Evolutionary conservation across 2,797 vertebrate genomes (phyloP), one percentile per base, ranked within the genome.

Genomic region (Alectoris magna): DNA sequence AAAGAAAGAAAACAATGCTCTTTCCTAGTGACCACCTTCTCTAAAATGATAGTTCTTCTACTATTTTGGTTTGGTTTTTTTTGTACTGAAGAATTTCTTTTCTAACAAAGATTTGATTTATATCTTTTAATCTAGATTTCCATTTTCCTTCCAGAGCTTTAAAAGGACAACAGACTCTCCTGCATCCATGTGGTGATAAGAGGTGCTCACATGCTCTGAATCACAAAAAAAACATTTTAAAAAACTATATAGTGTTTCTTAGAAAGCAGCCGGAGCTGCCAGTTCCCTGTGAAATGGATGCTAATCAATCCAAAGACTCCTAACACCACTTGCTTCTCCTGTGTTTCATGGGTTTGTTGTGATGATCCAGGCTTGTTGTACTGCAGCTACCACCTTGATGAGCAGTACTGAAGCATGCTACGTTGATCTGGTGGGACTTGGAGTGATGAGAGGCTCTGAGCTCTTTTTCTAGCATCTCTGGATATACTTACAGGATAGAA

Each of bases 101-200:
- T 41, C 38, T 70, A 78, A 78, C 75, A n/a, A 88, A 90, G 41
- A 70, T 55, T 60, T 89, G 39, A 85, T 89, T 93, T 27, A 49
- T 38, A 6, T 78, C 4, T 76, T 85, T 93, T 87, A 82, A 92
- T 58, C 18, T 63, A 62, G 2, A 13, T 64, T 84, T 86, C 22
- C 24, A 4, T 15, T 87, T 84, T 82, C 82, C 56, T 88, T 44
- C 41, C 85, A 92, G 67, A 94, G 46, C 6, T 14, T 78, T 68
- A 55, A 49, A 94, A 75, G 16, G 44, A 2, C 56, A 84, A 22
- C 46, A 59, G 16, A 53, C 14, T 67, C 46, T 75, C 92, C 56
- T 27, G 16, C 38, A 38, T 76, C n/a, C 48, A 12, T 70, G 43
- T 79, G 90, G 77, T 27, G 2, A 49, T 49, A 56, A 90, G 59